Conservation (phyloP, 2,888 invertebrate genomes). For the Andrena dorsata region DNA sequence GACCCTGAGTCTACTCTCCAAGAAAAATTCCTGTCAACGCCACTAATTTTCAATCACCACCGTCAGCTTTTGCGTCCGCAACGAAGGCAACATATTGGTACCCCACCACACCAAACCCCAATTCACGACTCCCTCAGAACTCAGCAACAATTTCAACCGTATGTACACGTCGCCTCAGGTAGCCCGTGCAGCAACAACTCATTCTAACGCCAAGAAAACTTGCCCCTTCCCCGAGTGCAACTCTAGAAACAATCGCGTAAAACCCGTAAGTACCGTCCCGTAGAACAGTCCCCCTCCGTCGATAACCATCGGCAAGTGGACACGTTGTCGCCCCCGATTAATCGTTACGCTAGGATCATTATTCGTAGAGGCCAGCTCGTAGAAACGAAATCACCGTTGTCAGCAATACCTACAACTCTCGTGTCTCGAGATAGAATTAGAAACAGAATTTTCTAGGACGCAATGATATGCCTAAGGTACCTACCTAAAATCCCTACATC, state of each 20-base stretch:
- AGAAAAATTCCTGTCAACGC: too few species aligned
- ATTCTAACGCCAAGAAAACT: not conserved
- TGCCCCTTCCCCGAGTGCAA: not conserved
- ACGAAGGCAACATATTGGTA: conserved; percentile 6
- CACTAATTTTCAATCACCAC: too few species aligned
- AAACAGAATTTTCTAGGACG: conserved; percentile 34
- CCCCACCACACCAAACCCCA: not conserved
- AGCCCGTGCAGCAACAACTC: conserved; percentile 6
- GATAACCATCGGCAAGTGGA: conserved; percentile 61
- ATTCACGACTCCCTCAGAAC: not conserved
- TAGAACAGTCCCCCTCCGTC: not conserved
- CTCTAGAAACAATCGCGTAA: conserved; percentile 16
- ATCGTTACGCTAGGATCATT: conserved; percentile 52
- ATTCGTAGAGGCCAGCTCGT: conserved; percentile 76
- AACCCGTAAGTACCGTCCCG: not conserved
- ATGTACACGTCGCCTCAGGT: conserved; percentile 25
- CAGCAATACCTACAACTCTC: conserved; percentile 18
- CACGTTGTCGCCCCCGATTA: conserved; percentile 17
- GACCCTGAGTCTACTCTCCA: too few species aligned
- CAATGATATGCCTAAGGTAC: conserved; percentile 43
- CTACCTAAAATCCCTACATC: conserved; percentile 45
- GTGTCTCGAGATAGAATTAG: conserved; percentile 22
- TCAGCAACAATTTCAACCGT: conserved; percentile 4
- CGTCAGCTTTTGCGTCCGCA: too few species aligned
- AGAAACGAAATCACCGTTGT: conserved; percentile 63